Conservation (phyloP, 2,113 vertebrate species). For the Hemiscyllium ocellatum region DNA sequence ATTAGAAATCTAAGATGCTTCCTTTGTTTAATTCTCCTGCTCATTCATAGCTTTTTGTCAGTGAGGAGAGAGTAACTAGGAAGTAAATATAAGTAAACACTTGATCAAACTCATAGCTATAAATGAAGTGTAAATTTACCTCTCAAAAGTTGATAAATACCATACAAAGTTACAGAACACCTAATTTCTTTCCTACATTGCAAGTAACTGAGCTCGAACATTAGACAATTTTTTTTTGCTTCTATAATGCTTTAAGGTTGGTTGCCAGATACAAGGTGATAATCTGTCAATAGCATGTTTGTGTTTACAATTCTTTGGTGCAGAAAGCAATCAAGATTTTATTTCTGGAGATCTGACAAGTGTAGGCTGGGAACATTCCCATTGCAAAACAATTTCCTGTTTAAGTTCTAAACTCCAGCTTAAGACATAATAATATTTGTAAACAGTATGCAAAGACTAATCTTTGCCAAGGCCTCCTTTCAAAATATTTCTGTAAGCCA, state of each 20-base stretch:
- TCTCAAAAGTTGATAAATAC: background rate
- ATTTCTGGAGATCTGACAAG: constrained; percentile 31
- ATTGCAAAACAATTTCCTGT: constrained; percentile 39
- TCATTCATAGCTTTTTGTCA: background rate
- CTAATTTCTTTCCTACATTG: background rate
- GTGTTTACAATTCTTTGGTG: background rate
- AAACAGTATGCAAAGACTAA: background rate
- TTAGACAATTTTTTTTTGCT: background rate
- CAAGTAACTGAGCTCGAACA: background rate
- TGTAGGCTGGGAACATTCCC: constrained; percentile 26
- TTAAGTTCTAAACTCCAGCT: constrained; percentile 30
- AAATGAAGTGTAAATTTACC: background rate
- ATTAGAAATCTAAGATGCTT: too few species aligned
- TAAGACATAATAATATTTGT: constrained; percentile 38
- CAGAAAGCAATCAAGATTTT: background rate
- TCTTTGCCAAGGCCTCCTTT: background rate
- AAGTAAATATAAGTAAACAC: background rate
- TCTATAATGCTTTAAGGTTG: too few species aligned
- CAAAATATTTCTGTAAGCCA: background rate
- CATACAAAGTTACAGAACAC: background rate
- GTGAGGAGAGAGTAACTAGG: background rate
- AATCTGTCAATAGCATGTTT: background rate
- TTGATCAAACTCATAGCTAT: background rate
- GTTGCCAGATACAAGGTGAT: background rate
- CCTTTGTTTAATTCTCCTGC: background rate